Conservation (phyloP, 2,797 vertebrate genomes). For the Trichosurus vulpecula region DNA sequence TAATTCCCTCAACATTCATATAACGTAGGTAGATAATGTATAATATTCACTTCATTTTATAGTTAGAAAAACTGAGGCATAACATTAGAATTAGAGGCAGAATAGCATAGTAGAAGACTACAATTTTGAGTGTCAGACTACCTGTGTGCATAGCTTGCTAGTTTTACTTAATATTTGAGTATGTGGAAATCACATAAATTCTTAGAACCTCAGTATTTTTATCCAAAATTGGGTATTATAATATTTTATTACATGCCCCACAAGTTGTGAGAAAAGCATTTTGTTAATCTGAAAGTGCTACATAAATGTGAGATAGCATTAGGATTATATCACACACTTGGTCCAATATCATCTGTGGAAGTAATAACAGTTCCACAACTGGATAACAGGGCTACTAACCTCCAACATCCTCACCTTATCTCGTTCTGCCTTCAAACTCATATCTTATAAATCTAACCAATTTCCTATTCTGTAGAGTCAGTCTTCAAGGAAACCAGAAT, state of each 20-base stretch:
- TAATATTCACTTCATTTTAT: constrained; percentile 40
- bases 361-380: constrained; percentile 1
- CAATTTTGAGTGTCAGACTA: background rate
- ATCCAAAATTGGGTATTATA: background rate
- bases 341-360: constrained; percentile 18
- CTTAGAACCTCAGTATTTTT: background rate
- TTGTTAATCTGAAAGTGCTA: background rate
- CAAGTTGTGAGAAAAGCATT: background rate
- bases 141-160: background rate
- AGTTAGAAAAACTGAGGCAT: constrained; percentile 22
- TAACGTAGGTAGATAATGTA: background rate
- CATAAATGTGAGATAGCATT: background rate
- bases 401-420: background rate
- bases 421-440: background rate
- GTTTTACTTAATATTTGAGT: background rate
- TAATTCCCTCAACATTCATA: background rate
- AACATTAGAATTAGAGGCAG: background rate
- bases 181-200: background rate
- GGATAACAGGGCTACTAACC: background rate
- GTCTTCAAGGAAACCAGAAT: constrained; percentile 16
- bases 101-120: background rate
- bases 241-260: background rate
- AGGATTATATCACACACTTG: background rate
- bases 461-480: background rate
- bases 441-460: background rate